Percentiles rank a stretch among this genome's conserved stretches.
Evolutionary conservation across 2,888 invertebrate genomes (phyloP).

Genomic region (Pristionchus fissidentatus): DNA sequence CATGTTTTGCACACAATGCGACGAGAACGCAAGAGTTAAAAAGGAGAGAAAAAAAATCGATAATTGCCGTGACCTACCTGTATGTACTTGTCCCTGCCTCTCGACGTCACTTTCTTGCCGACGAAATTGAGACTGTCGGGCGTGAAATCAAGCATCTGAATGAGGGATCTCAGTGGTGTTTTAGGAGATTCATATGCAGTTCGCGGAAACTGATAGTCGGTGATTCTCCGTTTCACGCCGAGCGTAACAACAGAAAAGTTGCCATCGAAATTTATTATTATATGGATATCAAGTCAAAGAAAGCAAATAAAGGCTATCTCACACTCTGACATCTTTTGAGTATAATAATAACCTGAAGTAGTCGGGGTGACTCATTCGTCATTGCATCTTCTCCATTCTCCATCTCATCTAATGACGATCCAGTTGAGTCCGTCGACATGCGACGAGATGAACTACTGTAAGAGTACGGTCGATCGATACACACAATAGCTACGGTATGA

Average conservation of each 20-base stretch:
- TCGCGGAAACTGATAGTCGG: background rate
- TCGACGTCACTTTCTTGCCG: slow-evolving; percentile 45
- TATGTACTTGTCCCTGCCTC: slow-evolving; percentile 46
- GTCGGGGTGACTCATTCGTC: background rate
- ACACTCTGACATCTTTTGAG: no score
- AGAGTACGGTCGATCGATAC: background rate
- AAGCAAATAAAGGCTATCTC: no score
- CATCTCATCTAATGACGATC: background rate
- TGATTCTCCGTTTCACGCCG: no score
- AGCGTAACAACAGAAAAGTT: no score
- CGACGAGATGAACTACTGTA: background rate
- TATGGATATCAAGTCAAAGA: no score
- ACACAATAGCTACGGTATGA: background rate
- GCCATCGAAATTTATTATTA: no score
- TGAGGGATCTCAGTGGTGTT: no score
- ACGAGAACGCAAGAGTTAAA: background rate
- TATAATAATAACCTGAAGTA: background rate
- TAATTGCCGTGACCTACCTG: slow-evolving; percentile 48
- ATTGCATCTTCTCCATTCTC: background rate
- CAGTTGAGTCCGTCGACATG: background rate
- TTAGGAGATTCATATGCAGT: background rate
- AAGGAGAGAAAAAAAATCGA: no score
- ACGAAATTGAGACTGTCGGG: slow-evolving; percentile 52
- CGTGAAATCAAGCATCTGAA: slow-evolving; percentile 48
- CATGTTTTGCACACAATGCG: background rate